These are phyloP conservation scores for Nanorana parkeri DNA, from an alignment of 2,113 vertebrate species.

Conservation along the genomic window DNA sequence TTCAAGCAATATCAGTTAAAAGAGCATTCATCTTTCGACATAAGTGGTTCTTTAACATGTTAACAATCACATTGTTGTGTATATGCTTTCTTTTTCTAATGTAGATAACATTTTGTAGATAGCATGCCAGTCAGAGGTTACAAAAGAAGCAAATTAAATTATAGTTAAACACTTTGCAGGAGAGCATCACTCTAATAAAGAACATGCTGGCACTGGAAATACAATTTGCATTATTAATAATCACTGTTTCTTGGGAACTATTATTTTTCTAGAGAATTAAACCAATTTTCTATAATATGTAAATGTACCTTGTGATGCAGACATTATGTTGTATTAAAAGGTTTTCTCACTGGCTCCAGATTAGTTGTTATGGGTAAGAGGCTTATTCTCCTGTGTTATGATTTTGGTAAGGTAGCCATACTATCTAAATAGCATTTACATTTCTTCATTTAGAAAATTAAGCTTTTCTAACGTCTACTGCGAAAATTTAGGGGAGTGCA, in stretches of 20 bases:
- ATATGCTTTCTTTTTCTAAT: not conserved
- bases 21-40: not conserved
- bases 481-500: too few species aligned
- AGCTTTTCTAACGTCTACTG: too few species aligned
- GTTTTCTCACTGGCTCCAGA: too few species aligned
- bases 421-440: too few species aligned
- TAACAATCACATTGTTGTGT: not conserved
- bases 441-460: too few species aligned
- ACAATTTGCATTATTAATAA: not conserved
- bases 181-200: slow-evolving; percentile 21
- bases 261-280: not conserved
- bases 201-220: not conserved
- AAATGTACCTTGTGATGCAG: not conserved
- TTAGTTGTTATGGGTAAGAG: too few species aligned
- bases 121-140: not conserved
- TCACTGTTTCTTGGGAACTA: too few species aligned
- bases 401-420: too few species aligned
- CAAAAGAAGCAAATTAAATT: not conserved
- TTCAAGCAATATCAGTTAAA: not conserved
- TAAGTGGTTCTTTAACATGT: slow-evolving; percentile 2
- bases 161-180: not conserved
- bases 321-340: not conserved
- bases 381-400: too few species aligned
- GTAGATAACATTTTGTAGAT: not conserved
- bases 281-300: not conserved